Conservation (phyloP, 2,888 invertebrate species). For the Abrostola triplasia region DNA sequence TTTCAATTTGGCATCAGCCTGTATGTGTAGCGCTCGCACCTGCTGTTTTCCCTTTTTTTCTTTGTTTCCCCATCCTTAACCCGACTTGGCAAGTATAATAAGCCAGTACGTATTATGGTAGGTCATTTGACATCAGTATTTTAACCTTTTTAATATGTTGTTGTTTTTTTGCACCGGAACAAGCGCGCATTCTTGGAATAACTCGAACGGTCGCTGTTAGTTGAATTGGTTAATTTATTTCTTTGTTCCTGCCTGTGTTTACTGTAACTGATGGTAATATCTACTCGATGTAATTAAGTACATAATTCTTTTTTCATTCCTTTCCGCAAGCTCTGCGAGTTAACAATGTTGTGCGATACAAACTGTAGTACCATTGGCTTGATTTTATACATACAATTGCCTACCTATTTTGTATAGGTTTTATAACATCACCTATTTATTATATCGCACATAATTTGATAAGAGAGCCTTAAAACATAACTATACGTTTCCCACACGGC, state of each 20-base stretch:
- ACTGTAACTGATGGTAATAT: slow-evolving; percentile 12
- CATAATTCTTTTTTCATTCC: slow-evolving; percentile 1
- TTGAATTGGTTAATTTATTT: slow-evolving; percentile 53
- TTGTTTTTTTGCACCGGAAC: slow-evolving; percentile 59
- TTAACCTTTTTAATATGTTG: slow-evolving; percentile 62
- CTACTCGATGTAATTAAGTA: slow-evolving; percentile 5
- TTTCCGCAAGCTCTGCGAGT: neutral
- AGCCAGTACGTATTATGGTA: slow-evolving; percentile 75
- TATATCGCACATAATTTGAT: no score
- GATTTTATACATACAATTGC: slow-evolving; percentile 1
- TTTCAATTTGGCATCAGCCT: slow-evolving; percentile 62
- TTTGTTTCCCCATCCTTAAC: slow-evolving; percentile 67
- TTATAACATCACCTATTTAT: no score
- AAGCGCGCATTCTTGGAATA: slow-evolving; percentile 44
- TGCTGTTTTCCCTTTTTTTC: slow-evolving; percentile 68
- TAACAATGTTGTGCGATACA: neutral
- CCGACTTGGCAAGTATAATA: slow-evolving; percentile 69
- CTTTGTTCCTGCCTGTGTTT: slow-evolving; percentile 17
- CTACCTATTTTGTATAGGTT: no score
- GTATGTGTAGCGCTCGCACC: slow-evolving; percentile 67
- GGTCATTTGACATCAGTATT: slow-evolving; percentile 70
- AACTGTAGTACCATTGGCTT: no score
- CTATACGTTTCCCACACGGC: no score
- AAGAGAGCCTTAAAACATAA: no score
- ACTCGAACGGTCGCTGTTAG: slow-evolving; percentile 29